A percentile compares a stretch with the other conserved stretches of the same genome.
phyloP scores from a whole-genome alignment of 2,113 vertebrate genomes.

The Psilopogon haemacephalus region DNA sequence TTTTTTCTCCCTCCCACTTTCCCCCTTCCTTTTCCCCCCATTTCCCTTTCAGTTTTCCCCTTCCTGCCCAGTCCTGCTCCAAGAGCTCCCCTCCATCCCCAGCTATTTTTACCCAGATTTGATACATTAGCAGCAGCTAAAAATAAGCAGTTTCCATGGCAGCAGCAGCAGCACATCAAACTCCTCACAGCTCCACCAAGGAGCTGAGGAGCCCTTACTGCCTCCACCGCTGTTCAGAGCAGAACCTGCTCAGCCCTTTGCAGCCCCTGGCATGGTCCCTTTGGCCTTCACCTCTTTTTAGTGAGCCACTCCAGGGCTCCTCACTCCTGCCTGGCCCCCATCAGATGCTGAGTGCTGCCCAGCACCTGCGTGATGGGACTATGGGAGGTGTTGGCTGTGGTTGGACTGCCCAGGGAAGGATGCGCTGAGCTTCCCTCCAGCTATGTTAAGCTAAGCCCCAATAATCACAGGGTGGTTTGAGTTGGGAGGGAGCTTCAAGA shows the following conservation, averaged over 20 bases:
- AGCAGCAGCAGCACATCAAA: neutral
- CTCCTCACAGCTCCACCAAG: too few relatives aligned
- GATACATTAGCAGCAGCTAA: slow-evolving; percentile 41
- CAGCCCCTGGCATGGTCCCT: neutral
- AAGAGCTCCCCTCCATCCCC: neutral
- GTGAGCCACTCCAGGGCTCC: accelerated
- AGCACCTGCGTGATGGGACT: accelerated
- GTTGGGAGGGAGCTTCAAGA: too few relatives aligned
- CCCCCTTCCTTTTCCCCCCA: too few relatives aligned
- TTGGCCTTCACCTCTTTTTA: neutral
- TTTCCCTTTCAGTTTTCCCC: neutral
- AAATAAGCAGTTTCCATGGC: slow-evolving; percentile 69
- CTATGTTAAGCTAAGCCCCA: neutral
- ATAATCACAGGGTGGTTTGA: too few relatives aligned
- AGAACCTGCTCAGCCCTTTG: neutral
- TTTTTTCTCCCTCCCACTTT: too few relatives aligned
- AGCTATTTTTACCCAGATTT: slow-evolving; percentile 59
- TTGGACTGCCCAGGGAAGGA: neutral
- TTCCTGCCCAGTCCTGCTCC: neutral
- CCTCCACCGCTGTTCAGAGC: accelerated
- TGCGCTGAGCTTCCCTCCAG: accelerated
- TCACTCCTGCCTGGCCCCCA: neutral
- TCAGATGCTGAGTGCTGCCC: neutral
- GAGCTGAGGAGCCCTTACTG: neutral
- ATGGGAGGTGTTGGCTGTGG: accelerated